These are phyloP conservation scores for Channallabes apus DNA, from an alignment of 2,797 vertebrate species.

Conservation along the genomic window DNA sequence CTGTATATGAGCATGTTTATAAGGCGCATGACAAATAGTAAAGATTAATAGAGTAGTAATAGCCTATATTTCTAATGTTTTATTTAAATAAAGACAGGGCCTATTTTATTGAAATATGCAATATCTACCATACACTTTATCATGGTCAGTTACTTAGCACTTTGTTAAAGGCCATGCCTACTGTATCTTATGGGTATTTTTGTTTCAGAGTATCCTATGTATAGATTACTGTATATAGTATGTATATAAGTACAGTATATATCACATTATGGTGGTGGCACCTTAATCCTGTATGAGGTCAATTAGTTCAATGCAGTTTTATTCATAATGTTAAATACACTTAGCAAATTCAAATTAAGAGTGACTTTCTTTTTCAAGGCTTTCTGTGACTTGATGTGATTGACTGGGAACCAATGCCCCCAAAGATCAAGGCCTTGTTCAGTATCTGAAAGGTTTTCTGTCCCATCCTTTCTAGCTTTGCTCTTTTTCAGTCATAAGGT, in stretches of 20 bases:
- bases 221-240: too few relatives aligned
- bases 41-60: background rate
- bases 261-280: background rate
- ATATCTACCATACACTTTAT: background rate
- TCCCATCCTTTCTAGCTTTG: slow-evolving; percentile 11
- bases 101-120: background rate
- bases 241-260: background rate
- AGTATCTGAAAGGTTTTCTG: slow-evolving; percentile 14
- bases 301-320: background rate
- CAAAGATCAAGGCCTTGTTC: background rate
- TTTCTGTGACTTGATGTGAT: background rate
- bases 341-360: background rate
- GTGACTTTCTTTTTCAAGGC: background rate
- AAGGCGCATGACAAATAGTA: background rate
- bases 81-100: background rate
- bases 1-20: background rate
- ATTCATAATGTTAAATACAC: background rate
- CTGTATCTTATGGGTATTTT: background rate
- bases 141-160: background rate
- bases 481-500: background rate
- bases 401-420: background rate
- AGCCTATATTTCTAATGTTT: background rate
- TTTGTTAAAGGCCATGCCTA: too few relatives aligned
- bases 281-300: background rate
- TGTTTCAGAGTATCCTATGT: background rate